Conservation (phyloP, 2,113 vertebrate genomes). For the Triplophysa dalaica region DNA sequence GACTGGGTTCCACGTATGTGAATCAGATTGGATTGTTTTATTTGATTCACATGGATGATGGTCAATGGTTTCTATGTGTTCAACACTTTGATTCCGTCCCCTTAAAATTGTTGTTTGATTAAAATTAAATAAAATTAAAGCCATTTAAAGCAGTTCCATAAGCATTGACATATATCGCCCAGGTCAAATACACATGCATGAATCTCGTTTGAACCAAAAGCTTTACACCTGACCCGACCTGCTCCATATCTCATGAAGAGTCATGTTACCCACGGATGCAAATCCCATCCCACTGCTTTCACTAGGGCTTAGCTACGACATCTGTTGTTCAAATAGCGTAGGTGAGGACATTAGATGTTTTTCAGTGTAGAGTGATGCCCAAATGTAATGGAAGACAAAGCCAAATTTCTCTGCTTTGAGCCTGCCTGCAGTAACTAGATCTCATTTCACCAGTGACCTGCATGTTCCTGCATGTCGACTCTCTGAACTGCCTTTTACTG, state of each 20-base stretch:
- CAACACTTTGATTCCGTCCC: no score
- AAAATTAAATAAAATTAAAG: no score
- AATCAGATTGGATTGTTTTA: no score
- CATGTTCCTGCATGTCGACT: slow-evolving; percentile 34
- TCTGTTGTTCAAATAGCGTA: slow-evolving; percentile 10
- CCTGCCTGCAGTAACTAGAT: not conserved
- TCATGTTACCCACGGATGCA: slow-evolving; percentile 23
- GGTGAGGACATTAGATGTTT: not conserved
- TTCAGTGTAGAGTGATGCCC: slow-evolving; percentile 7
- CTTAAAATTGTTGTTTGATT: no score
- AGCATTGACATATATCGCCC: no score
- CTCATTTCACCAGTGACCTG: slow-evolving; percentile 4
- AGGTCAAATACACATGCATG: not conserved
- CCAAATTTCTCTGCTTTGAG: not conserved
- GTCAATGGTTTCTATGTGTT: no score
- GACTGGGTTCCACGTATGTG: no score
- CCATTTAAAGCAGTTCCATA: no score
- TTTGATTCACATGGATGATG: no score
- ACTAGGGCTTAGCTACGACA: slow-evolving; percentile 6
- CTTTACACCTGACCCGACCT: slow-evolving; percentile 29
- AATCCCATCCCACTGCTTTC: slow-evolving; percentile 41
- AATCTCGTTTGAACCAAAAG: not conserved
- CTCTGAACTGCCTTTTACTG: slow-evolving; percentile 11
- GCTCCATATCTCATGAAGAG: slow-evolving; percentile 38
- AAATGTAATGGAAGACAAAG: not conserved